Percentiles rank a stretch among this genome's conserved stretches.
These are phyloP conservation scores for Epinotia ramella DNA, from an alignment of 2,888 invertebrate genomes.

Conservation along the genomic window DNA sequence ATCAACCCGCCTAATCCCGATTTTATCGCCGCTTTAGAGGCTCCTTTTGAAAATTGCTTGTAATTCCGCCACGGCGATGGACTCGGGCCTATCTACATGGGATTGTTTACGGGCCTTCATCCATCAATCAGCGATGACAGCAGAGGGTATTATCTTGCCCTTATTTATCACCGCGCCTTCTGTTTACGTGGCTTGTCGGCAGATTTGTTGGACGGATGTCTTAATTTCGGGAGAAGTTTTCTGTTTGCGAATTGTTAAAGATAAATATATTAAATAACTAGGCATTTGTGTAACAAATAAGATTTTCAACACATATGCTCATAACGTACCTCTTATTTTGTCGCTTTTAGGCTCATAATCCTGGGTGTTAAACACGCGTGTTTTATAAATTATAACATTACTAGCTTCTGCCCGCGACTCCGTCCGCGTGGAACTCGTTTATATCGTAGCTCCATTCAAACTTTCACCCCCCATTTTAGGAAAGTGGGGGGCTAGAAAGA, in stretches of 20 bases:
- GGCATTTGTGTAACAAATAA: too few relatives aligned
- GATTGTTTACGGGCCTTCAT: conserved; percentile 41
- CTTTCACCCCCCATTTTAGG: too few relatives aligned
- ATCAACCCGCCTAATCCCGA: neutral
- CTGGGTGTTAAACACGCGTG: too few relatives aligned
- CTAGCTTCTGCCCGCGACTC: too few relatives aligned
- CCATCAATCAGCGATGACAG: conserved; percentile 43
- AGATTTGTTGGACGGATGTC: conserved; percentile 39
- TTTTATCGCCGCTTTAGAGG: neutral
- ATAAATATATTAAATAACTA: too few relatives aligned
- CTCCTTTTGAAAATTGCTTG: conserved; percentile 3
- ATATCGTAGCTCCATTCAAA: too few relatives aligned
- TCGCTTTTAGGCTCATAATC: too few relatives aligned
- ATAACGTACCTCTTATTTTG: too few relatives aligned
- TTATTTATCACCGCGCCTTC: conserved; percentile 39
- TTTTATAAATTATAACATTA: too few relatives aligned
- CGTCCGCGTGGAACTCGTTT: too few relatives aligned
- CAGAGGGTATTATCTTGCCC: conserved; percentile 30
- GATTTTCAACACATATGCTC: too few relatives aligned
- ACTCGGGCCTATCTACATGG: conserved; percentile 5
- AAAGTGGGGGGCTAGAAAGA: too few relatives aligned
- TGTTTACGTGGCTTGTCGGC: conserved; percentile 31
- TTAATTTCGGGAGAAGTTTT: conserved; percentile 12
- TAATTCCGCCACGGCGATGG: neutral
- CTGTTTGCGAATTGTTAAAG: neutral